phyloP scores from a whole-genome alignment of 2,888 invertebrate genomes.

The Lottia scabra region DNA sequence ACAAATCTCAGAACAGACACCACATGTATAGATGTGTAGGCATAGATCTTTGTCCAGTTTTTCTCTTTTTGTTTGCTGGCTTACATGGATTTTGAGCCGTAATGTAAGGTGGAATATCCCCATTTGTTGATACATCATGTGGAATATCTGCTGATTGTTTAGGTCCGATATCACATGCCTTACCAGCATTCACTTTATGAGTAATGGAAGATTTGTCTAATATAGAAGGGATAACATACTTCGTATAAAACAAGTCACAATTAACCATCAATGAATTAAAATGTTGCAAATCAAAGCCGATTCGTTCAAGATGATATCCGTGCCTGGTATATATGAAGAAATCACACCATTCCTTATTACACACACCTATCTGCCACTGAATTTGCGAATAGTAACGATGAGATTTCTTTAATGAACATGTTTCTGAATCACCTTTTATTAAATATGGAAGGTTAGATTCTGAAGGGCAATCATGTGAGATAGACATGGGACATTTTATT shows the following conservation, averaged over 20 bases:
- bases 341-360: neutral
- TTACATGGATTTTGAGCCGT: too few relatives aligned
- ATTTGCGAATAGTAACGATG: neutral
- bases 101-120: too few relatives aligned
- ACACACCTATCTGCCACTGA: conserved; percentile 9
- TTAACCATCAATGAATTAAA: neutral
- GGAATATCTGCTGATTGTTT: too few relatives aligned
- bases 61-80: too few relatives aligned
- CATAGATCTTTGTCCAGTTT: too few relatives aligned
- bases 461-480: neutral
- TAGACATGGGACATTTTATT: neutral
- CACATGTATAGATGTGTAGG: neutral
- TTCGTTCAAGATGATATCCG: neutral
- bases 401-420: neutral
- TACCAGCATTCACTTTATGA: too few relatives aligned
- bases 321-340: neutral
- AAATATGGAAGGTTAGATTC: neutral
- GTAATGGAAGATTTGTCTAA: too few relatives aligned
- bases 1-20: neutral
- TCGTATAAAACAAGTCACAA: neutral
- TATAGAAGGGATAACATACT: too few relatives aligned
- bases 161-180: too few relatives aligned
- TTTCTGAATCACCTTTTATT: too few relatives aligned
- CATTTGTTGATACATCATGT: too few relatives aligned
- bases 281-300: neutral